Base-by-base conservation (phyloP, 2,797 vertebrate species). In the Chiroxiphia lanceolata region DNA sequence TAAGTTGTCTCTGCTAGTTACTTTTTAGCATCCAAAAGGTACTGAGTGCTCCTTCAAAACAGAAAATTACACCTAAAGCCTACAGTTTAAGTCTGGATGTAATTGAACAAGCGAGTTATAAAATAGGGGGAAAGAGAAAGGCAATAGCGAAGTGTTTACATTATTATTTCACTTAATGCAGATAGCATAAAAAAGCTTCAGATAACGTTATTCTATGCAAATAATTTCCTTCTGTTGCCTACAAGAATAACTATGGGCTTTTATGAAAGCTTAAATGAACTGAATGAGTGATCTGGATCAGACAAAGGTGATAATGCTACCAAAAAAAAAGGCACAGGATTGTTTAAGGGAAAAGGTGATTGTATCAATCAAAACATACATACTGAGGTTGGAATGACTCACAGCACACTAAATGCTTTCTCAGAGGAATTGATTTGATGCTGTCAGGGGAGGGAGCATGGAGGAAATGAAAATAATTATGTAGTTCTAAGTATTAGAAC, bases 221-320 rank as follows among this genome's bases (percentile, higher is more conserved):
- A 29, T 61, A 27, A 60, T 91, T 90, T 79, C 22, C 11, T 88
- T 76, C 38, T 84, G 0, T 76, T 95, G 65, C 10, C 8, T 76
- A 10, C 79, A n/a, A 78, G 92, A 91, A 54, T 27, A 65, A 54
- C 50, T 27, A 16, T 1, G 2, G 38, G 21, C 33, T 95, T 84
- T 82, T 87, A 70, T 70, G 63, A 74, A 87, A 89, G 34, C n/a
- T 44, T 51, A 70, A 89, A 56, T 69, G 38, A 48, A 78, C 60
- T 61, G 77, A 90, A 54, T 88, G 90, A 91, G 61, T 65, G 51
- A 56, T 75, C 47, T 82, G 77, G 54, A 89, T 94, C 57, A 90
- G 65, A 83, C 22, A 84, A 84, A 90, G 74, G 63, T 93, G 86
- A 36, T 69, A 67, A 70, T 67, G 51, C 47, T 79, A 72, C 77